These are phyloP conservation scores for Zosterops hypoxanthus DNA, from an alignment of 2,113 vertebrate species.

Conservation along the genomic window DNA sequence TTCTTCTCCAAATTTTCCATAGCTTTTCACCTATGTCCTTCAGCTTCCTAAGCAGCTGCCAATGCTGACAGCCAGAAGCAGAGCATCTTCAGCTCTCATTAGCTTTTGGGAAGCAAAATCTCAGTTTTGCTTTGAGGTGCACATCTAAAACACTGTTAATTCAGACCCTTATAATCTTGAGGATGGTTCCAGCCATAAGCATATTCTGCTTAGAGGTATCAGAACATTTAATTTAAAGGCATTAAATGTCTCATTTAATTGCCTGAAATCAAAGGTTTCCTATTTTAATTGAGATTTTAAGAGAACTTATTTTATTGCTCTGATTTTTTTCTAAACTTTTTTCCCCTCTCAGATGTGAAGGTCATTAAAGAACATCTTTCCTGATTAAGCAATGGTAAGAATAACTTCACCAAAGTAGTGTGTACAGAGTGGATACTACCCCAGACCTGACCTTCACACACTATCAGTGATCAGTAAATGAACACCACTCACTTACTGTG, in stretches of 20 bases:
- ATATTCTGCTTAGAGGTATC: conserved; percentile 30
- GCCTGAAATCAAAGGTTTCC: conserved; percentile 61
- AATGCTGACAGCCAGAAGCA: neutral
- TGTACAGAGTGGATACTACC: neutral
- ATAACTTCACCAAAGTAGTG: neutral
- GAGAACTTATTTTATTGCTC: conserved; percentile 6
- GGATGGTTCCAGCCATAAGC: neutral
- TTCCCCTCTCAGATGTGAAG: conserved; percentile 8
- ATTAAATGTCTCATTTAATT: conserved; percentile 51
- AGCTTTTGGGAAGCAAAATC: neutral
- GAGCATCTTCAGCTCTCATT: neutral
- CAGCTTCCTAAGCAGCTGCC: neutral
- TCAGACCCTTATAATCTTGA: neutral
- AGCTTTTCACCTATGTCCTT: neutral
- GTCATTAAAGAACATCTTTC: conserved; percentile 24
- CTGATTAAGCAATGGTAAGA: neutral
- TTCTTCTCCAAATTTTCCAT: neutral
- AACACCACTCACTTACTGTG: neutral
- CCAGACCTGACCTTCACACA: neutral
- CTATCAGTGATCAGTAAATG: neutral
- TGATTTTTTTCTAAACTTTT: neutral
- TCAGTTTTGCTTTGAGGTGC: conserved; percentile 21
- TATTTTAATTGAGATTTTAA: conserved; percentile 63
- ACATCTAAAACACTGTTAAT: conserved; percentile 41
- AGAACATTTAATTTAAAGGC: conserved; percentile 37